A percentile compares a stretch with the other conserved stretches of the same genome.
These are phyloP conservation scores for Erpobdella octoculata DNA, from an alignment of 2,888 invertebrate genomes.

Conservation along the genomic window DNA sequence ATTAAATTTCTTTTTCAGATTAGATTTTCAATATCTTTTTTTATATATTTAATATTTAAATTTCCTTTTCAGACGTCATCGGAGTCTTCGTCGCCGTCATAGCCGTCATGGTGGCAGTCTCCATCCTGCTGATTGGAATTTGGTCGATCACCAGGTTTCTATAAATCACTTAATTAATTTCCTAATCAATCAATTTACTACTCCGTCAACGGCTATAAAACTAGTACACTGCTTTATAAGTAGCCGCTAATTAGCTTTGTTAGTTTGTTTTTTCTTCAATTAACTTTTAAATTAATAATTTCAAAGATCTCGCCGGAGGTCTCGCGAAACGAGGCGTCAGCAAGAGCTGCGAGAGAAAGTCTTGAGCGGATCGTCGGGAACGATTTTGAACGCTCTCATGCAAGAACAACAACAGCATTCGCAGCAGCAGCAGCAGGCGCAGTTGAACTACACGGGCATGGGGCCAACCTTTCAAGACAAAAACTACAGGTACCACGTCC, in stretches of 20 bases:
- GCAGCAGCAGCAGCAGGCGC: slow-evolving; percentile 10
- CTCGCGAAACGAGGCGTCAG: slow-evolving; percentile 8
- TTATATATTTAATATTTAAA: no score
- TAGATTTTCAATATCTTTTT: no score
- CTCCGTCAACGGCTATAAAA: not conserved
- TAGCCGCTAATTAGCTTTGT: no score
- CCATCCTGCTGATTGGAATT: slow-evolving; percentile 31
- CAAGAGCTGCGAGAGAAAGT: slow-evolving; percentile 11
- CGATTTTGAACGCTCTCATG: not conserved
- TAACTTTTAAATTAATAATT: not conserved
- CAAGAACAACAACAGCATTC: not conserved
- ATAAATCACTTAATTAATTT: not conserved
- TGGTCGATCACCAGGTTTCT: slow-evolving; percentile 21
- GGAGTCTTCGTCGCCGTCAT: slow-evolving; percentile 31
- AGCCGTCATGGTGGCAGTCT: slow-evolving; percentile 31
- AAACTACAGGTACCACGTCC: not conserved
- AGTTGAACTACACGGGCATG: not conserved
- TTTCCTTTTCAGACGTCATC: slow-evolving; percentile 32
- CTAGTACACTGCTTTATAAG: no score
- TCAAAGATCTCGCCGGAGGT: slow-evolving; percentile 3
- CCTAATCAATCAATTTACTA: not conserved
- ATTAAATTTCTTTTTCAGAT: no score
- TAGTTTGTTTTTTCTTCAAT: no score
- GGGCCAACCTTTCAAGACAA: not conserved
- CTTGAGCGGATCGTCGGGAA: not conserved